Conservation (phyloP, 2,113 vertebrate genomes). For the Tautogolabrus adspersus region DNA sequence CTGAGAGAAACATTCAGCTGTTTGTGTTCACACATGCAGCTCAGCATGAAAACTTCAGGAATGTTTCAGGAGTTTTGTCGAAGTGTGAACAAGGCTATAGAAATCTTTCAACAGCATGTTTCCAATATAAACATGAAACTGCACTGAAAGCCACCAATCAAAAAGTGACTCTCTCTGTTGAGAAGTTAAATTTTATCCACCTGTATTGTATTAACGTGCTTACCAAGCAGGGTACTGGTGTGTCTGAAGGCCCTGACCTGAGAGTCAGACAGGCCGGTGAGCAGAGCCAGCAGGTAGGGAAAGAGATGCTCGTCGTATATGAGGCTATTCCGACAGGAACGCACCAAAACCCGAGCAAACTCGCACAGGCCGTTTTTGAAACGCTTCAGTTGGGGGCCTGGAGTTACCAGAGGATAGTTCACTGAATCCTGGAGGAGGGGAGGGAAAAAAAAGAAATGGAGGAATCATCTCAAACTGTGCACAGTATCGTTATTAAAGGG, state of each 20-base stretch:
- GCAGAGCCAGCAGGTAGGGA: conserved; percentile 85
- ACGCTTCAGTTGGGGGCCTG: conserved; percentile 80
- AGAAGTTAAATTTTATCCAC: no score
- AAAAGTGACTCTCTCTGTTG: no score
- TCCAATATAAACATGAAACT: no score
- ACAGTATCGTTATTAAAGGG: neutral
- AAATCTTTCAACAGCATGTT: no score
- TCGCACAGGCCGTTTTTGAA: conserved; percentile 86
- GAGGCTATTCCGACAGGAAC: conserved; percentile 83
- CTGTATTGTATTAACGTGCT: conserved; percentile 35
- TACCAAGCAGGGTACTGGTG: conserved; percentile 91
- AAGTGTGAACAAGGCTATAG: no score
- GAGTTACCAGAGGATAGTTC: conserved; percentile 85
- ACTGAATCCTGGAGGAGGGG: conserved; percentile 80
- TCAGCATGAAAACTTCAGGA: no score
- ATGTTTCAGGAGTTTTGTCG: no score
- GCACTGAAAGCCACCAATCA: no score
- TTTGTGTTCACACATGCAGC: no score
- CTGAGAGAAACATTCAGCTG: no score
- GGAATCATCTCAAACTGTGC: neutral
- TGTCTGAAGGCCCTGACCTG: conserved; percentile 93
- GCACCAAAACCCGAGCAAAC: conserved; percentile 82
- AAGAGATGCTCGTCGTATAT: conserved; percentile 89
- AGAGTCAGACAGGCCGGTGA: conserved; percentile 90
- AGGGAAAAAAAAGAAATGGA: conserved; percentile 5